Base-by-base conservation (phyloP, 2,797 vertebrate genomes). In the Phrynocephalus guinanensis region DNA sequence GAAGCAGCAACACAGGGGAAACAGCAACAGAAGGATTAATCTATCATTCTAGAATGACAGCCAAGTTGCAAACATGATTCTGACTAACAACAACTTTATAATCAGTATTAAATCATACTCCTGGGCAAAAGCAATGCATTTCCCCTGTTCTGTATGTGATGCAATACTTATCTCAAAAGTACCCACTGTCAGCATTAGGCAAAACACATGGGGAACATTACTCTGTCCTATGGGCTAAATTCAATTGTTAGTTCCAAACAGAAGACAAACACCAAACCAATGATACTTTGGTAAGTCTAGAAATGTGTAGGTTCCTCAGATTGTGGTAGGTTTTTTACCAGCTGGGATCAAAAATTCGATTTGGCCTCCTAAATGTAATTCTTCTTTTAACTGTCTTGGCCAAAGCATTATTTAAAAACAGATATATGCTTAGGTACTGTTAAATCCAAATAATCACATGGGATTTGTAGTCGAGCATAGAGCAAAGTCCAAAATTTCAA, bases 1-100 rank as follows among this genome's bases (percentile, higher is more conserved):
- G 86, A 90, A 79, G 1, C 80, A 87, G 66, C 80, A 87, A 60
- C 82, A 85, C 78, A 85, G 66, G 85, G 71, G 79, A 91, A 88
- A 92, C 88, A 86, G 91, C 85, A 83, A 87, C 30, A 91, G 30
- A 63, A 83, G 50, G 93, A 89, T 68, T 92, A 90, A 95, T 94
- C 87, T 75, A 50, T 91, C 91, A 93, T 70, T 63, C 89, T 18
- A 67, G 72, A 73, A 91, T 92, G 89, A 95, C 93, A 93, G 89
- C 68, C 90, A 84, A 94, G 94, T 91, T 91, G 94, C 91, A 89
- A 89, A 91, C 92, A 70, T 1, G 91, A 94, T 93, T 95, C 38
- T 44, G 38, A 94, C 82, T 82, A 92, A 92, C 9, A 91, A 83
- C 88, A 90, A 90, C 9, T 24, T 93, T 92, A 90, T 84, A 92